These are phyloP conservation scores for Dromiciops gliroides DNA, from an alignment of 2,113 vertebrate species.

Conservation along the genomic window DNA sequence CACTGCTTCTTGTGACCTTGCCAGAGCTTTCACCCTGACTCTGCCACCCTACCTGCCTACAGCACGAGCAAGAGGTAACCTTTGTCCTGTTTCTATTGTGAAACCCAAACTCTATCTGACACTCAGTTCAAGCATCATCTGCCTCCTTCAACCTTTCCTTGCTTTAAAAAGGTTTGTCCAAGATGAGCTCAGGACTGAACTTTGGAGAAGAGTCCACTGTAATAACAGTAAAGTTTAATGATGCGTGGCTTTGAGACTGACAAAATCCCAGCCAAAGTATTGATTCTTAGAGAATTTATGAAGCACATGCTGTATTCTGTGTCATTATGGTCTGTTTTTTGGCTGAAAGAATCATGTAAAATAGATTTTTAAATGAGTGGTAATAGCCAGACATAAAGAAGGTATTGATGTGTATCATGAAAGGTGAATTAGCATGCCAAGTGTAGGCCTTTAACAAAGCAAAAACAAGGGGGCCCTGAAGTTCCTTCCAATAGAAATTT, in stretches of 20 bases:
- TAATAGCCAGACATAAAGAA: slow-evolving; percentile 91
- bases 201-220: slow-evolving; percentile 86
- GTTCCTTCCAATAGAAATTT: slow-evolving; percentile 84
- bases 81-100: slow-evolving; percentile 78
- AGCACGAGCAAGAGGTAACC: slow-evolving; percentile 71
- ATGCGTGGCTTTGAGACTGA: slow-evolving; percentile 88
- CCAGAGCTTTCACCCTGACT: slow-evolving; percentile 68
- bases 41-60: slow-evolving; percentile 58
- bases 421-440: slow-evolving; percentile 89
- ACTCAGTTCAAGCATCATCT: slow-evolving; percentile 69
- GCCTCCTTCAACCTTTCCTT: slow-evolving; percentile 74
- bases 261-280: slow-evolving; percentile 91
- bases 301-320: slow-evolving; percentile 86
- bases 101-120: slow-evolving; percentile 78
- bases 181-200: slow-evolving; percentile 84
- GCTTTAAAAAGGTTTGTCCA: slow-evolving; percentile 80
- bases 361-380: slow-evolving; percentile 92
- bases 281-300: slow-evolving; percentile 90
- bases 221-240: slow-evolving; percentile 92
- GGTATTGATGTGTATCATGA: slow-evolving; percentile 89
- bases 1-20: slow-evolving; percentile 61
- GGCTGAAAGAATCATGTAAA: slow-evolving; percentile 90
- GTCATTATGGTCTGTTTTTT: slow-evolving; percentile 88
- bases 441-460: slow-evolving; percentile 87
- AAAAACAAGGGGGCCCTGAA: slow-evolving; percentile 81